Base-by-base conservation (phyloP, 2,113 vertebrate species). In the Perca fluviatilis region DNA sequence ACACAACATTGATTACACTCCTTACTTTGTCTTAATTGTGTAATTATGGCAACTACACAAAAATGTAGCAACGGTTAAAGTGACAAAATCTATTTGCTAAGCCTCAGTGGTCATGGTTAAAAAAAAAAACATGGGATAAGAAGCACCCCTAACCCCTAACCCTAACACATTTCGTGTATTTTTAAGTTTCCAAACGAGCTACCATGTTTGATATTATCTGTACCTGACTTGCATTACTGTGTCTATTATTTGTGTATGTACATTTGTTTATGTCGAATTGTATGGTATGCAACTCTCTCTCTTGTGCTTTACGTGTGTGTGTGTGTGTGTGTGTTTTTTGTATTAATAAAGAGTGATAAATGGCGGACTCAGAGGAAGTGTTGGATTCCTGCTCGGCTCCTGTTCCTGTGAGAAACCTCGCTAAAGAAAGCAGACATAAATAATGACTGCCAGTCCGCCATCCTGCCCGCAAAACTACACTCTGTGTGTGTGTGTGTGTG, bases 351-450 rank as follows among this genome's bases (percentile, higher is more conserved):
- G 86, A 81, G 86, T 94, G 93, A 94, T 93, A 92, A 89, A 94
- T 92, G 93, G 79, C 66, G 66, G 86, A 84, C 87, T 86, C 86
- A 94, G 91, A 95, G 94, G 95, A 95, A 95, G 92, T 83, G 80
- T 81, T 79, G 79, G 82, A 92, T 92, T 93, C 93, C 91, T 91
- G 88, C 73, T 90, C 66, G 70, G 88, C 92, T 91, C 88, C 92
- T 77, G 91, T 94, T 95, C 86, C 91, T 93, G 94, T 94, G 94
- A 94, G 94, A 94, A 94, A 94, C 83, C 91, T 86, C 57, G 74
- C 89, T 90, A 94, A 94, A 90, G 88, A 93, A 92, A 94, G 93
- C 89, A 94, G 85, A 90, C 92, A 93, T 94, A 94, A 95, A 95
- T 95, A 94, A 94, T 23, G 73, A 69, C 84, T 91, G 93, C 89